Percentiles rank a stretch among this genome's conserved stretches.
phyloP scores from a whole-genome alignment of 2,888 invertebrate species.

The Drosophila neoperkinsi region DNA sequence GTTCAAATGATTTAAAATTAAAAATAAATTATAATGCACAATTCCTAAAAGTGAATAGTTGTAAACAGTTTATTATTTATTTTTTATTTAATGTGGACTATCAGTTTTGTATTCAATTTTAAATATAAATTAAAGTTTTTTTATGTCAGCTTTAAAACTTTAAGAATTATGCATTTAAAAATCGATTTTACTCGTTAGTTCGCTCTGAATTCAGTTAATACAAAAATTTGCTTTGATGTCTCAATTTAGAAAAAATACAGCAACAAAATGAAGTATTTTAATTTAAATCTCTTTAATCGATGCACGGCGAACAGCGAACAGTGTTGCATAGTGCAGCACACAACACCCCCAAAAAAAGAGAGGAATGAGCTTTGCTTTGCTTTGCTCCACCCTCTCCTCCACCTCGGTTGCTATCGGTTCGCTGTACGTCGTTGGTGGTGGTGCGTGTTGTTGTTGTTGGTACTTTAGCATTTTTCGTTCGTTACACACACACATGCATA shows the following conservation, averaged over 20 bases:
- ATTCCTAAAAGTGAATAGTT: neutral
- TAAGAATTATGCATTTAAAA: neutral
- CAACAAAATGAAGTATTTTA: slow-evolving; percentile 36
- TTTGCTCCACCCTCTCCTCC: slow-evolving; percentile 45
- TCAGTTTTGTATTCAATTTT: too few species aligned
- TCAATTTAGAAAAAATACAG: neutral
- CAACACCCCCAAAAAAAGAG: slow-evolving; percentile 26
- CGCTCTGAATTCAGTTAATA: neutral
- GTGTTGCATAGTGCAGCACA: slow-evolving; percentile 6
- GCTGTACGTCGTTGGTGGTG: slow-evolving; percentile 31
- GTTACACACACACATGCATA: neutral
- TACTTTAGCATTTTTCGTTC: slow-evolving; percentile 17
- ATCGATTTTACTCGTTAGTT: neutral
- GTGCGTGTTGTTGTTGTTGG: slow-evolving; percentile 39
- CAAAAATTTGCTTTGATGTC: neutral
- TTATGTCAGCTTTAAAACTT: neutral
- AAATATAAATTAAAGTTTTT: neutral
- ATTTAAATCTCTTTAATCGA: slow-evolving; percentile 61
- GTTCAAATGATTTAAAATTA: neutral
- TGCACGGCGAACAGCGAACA: slow-evolving; percentile 2
- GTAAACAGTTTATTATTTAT: neutral
- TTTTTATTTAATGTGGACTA: too few species aligned
- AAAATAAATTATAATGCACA: neutral
- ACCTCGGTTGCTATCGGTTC: slow-evolving; percentile 18
- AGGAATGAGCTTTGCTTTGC: slow-evolving; percentile 5